Conservation (phyloP, 2,797 vertebrate species). For the Odontamblyopus rebecca region DNA sequence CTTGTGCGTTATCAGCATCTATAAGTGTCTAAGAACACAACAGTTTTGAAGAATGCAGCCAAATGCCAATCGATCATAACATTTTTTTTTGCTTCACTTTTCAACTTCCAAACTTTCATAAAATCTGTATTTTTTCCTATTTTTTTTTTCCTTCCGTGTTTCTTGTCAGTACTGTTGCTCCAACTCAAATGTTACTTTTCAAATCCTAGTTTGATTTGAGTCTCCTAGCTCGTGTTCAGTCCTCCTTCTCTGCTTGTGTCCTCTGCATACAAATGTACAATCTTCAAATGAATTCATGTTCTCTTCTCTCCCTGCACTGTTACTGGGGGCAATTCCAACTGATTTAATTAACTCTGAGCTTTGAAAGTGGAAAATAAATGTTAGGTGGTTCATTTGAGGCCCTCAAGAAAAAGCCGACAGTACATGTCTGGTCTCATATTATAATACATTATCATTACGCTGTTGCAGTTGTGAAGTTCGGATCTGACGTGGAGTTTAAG, state of each 20-base stretch:
- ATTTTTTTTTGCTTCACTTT: no score
- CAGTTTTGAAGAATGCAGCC: no score
- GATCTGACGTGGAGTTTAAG: not conserved
- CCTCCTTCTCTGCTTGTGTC: not conserved
- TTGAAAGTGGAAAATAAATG: constrained; percentile 1
- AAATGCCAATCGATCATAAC: no score
- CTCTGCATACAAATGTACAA: not conserved
- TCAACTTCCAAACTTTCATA: no score
- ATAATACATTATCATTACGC: not conserved
- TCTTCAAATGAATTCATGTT: not conserved
- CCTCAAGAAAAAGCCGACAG: not conserved
- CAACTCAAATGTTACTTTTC: not conserved
- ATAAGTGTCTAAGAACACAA: no score
- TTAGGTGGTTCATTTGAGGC: not conserved
- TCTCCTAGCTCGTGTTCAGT: not conserved
- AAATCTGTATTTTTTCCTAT: no score
- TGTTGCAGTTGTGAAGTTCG: not conserved
- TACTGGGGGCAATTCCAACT: constrained; percentile 1
- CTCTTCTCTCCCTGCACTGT: not conserved
- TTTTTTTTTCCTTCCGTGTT: not conserved
- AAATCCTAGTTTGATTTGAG: not conserved
- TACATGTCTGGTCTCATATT: not conserved
- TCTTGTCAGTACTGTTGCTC: not conserved
- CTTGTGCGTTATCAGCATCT: not conserved
- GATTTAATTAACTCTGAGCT: constrained; percentile 3